These are phyloP conservation scores for Stomatorhinus walkeri DNA, from an alignment of 2,797 vertebrate genomes.

Conservation along the genomic window DNA sequence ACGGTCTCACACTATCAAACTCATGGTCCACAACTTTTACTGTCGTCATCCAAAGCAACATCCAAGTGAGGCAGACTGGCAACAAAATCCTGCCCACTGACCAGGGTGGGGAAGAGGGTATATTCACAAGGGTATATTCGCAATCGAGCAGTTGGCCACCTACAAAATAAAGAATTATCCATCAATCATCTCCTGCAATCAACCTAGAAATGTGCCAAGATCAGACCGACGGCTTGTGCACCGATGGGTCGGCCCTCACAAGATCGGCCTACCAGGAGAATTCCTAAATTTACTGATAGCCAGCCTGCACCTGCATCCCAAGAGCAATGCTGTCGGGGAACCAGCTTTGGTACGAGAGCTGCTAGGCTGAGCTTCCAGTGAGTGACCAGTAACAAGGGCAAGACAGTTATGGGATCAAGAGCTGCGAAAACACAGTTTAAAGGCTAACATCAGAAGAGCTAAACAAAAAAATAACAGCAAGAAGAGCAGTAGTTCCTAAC, in stretches of 20 bases:
- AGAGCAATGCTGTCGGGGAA: background rate
- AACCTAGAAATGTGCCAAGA: background rate
- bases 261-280: background rate
- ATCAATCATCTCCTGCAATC: background rate
- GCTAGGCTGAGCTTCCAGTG: background rate
- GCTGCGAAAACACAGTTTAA: background rate
- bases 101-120: background rate
- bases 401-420: background rate
- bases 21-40: background rate
- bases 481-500: background rate
- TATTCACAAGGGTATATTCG: background rate
- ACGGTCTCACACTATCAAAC: background rate
- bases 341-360: background rate
- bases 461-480: background rate
- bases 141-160: background rate
- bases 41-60: background rate
- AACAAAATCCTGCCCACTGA: background rate
- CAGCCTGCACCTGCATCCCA: background rate
- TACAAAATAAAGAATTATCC: background rate
- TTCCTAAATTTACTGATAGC: background rate
- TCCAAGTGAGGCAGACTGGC: background rate
- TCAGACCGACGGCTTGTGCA: background rate
- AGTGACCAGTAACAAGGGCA: background rate
- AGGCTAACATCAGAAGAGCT: background rate
- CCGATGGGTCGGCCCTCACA: background rate